Percentiles rank a stretch among this genome's conserved stretches.
These are phyloP conservation scores for Acromyrmex heyeri DNA, from an alignment of 1,140 invertebrate species.

Conservation along the genomic window DNA sequence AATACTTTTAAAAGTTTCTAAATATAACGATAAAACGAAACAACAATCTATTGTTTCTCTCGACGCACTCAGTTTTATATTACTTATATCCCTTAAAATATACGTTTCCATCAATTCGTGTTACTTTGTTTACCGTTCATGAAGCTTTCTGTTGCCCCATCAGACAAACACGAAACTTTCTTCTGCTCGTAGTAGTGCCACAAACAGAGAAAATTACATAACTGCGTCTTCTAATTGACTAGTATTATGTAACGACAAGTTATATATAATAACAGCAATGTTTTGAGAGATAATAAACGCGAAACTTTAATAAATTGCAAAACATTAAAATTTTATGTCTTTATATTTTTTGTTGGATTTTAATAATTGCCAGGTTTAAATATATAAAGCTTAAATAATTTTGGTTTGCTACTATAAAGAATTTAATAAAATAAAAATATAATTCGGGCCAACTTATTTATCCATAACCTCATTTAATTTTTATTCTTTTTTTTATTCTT, in stretches of 20 bases:
- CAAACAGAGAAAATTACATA: slow-evolving; percentile 27
- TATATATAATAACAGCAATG: background rate
- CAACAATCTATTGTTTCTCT: slow-evolving; percentile 26
- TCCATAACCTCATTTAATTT: background rate
- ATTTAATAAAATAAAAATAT: slow-evolving; percentile 8
- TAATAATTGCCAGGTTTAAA: background rate
- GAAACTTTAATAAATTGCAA: slow-evolving; percentile 4
- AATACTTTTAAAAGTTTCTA: slow-evolving; percentile 59
- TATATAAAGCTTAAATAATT: slow-evolving; percentile 11
- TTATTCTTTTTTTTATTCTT: background rate
- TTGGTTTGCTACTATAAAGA: background rate
- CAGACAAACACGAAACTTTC: slow-evolving; percentile 19
- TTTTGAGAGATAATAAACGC: slow-evolving; percentile 6
- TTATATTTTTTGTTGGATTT: background rate
- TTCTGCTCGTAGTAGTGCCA: background rate
- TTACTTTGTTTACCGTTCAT: slow-evolving; percentile 27
- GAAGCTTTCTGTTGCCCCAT: slow-evolving; percentile 33
- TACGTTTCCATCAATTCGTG: slow-evolving; percentile 53
- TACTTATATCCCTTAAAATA: slow-evolving; percentile 51
- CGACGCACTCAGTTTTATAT: slow-evolving; percentile 47
- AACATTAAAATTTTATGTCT: slow-evolving; percentile 1
- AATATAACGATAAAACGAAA: slow-evolving; percentile 36
- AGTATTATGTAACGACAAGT: background rate
- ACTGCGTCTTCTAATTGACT: slow-evolving; percentile 30
- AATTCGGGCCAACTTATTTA: background rate